These are phyloP conservation scores for Halcyon badia DNA, from an alignment of 2,797 vertebrate genomes.

Conservation along the genomic window DNA sequence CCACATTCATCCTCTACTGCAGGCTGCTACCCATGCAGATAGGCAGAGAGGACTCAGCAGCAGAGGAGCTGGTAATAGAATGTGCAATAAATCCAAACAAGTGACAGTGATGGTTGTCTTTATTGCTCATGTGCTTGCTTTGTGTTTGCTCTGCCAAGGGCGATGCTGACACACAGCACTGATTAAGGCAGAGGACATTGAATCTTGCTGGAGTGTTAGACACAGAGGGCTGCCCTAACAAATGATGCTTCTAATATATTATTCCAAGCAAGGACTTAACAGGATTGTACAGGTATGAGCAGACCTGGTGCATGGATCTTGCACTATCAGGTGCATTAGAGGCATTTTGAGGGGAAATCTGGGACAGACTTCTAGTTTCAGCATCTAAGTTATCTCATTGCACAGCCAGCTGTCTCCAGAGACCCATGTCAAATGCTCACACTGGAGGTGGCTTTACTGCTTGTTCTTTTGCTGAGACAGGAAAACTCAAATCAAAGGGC, in stretches of 20 bases:
- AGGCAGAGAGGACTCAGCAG: neutral
- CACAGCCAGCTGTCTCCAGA: neutral
- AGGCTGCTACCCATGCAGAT: rapidly evolving
- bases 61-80: neutral
- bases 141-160: neutral
- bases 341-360: neutral
- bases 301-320: neutral
- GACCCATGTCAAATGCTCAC: neutral
- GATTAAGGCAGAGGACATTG: neutral
- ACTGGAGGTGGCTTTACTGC: neutral
- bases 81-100: neutral
- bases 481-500: neutral
- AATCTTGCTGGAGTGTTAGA: neutral
- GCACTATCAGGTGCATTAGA: neutral
- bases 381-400: neutral
- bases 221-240: neutral
- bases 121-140: neutral
- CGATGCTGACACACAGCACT: rapidly evolving
- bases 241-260: neutral
- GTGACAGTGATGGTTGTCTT: rapidly evolving
- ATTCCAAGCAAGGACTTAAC: neutral
- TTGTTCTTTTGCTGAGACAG: neutral
- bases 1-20: neutral
- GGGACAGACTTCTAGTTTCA: neutral
- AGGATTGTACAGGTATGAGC: neutral